Evolutionary conservation across 2,113 vertebrate genomes (phyloP).

Genomic region (Talpa occidentalis): DNA sequence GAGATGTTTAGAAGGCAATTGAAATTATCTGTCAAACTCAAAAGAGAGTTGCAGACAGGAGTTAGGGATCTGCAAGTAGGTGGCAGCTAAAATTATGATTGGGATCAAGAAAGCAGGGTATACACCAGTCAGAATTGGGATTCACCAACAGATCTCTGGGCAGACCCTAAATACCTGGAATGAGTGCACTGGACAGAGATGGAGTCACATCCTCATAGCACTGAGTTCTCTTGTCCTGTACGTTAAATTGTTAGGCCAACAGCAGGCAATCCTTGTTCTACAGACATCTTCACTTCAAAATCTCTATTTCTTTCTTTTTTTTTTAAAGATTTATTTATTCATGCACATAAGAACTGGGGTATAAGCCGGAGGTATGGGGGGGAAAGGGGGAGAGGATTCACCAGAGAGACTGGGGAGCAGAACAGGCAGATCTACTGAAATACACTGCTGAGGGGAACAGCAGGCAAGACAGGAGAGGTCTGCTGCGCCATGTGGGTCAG

Average conservation of each 20-base stretch:
- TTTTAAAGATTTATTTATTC: too few relatives aligned
- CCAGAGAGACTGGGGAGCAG: too few relatives aligned
- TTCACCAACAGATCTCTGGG: neutral
- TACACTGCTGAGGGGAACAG: too few relatives aligned
- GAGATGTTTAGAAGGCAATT: slow-evolving; percentile 14
- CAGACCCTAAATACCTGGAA: neutral
- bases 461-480: too few relatives aligned
- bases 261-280: neutral
- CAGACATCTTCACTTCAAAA: neutral
- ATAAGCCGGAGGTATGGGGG: too few relatives aligned
- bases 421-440: too few relatives aligned
- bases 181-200: neutral
- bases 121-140: neutral
- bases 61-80: neutral
- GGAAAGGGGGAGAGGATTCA: too few relatives aligned
- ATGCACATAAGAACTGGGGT: too few relatives aligned
- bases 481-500: too few relatives aligned
- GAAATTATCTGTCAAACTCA: neutral
- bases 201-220: neutral
- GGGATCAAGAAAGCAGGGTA: neutral
- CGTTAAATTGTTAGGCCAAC: neutral
- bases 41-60: slow-evolving; percentile 3
- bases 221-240: neutral
- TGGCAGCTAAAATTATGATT: neutral
- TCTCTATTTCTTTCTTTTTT: neutral